phyloP scores from a whole-genome alignment of 2,797 vertebrate species.

The Poecile montanus region DNA sequence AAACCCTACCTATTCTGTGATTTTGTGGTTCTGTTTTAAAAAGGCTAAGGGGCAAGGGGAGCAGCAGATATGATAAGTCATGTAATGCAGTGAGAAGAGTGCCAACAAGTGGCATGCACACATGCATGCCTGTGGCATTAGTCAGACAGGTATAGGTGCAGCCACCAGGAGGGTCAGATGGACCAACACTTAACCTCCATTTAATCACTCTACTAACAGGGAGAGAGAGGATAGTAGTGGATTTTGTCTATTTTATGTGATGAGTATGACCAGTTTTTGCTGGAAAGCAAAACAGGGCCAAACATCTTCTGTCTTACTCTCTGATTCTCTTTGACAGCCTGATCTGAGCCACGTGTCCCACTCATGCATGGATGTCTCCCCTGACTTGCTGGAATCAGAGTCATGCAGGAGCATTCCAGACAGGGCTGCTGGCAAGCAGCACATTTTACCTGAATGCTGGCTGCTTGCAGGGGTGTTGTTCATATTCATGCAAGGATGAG shows the following conservation, averaged over 20 bases:
- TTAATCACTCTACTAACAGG: not conserved
- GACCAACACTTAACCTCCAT: not conserved
- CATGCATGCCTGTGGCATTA: not conserved
- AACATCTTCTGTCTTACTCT: not conserved
- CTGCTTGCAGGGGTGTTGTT: not conserved
- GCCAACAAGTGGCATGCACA: not conserved
- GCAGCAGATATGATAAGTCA: not conserved
- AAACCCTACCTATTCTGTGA: not conserved
- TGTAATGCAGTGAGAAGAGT: not conserved
- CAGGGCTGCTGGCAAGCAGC: not conserved
- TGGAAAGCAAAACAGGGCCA: not conserved
- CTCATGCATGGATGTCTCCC: not conserved
- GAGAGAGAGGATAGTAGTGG: not conserved
- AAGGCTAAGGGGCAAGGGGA: rapidly evolving
- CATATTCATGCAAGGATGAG: not conserved
- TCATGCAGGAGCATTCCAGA: not conserved
- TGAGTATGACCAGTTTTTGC: not conserved
- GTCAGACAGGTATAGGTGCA: not conserved
- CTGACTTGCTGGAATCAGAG: not conserved
- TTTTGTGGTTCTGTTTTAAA: not conserved
- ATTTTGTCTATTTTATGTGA: not conserved
- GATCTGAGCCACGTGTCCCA: not conserved
- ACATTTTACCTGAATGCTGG: not conserved
- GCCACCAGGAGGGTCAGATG: not conserved
- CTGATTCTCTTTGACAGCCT: not conserved